Percentiles rank a stretch among this genome's conserved stretches.
Conservation (phyloP, 1,140 invertebrate genomes). For the Ylistrum balloti region DNA sequence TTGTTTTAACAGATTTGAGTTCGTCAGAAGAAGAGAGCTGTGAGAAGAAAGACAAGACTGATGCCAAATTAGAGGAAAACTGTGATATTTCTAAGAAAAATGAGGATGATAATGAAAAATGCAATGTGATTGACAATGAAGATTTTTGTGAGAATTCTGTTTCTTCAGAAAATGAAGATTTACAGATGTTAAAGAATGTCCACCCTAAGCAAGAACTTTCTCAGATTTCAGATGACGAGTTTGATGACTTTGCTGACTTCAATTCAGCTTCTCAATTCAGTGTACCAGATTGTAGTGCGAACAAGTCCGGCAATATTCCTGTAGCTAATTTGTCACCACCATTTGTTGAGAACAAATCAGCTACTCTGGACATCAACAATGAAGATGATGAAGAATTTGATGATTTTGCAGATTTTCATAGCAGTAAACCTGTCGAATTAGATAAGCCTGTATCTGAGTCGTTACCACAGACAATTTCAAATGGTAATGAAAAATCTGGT, state of each 20-base stretch:
- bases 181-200: neutral
- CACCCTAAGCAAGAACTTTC: neutral
- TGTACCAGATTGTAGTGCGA: neutral
- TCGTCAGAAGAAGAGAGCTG: neutral
- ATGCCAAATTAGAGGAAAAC: conserved; percentile 10
- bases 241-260: conserved; percentile 54
- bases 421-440: neutral
- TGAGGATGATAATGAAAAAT: neutral
- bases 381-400: conserved; percentile 56
- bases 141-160: conserved; percentile 22
- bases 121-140: conserved; percentile 15
- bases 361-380: neutral
- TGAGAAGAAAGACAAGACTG: neutral
- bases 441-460: neutral
- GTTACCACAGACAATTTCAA: neutral
- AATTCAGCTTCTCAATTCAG: neutral
- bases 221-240: conserved; percentile 34
- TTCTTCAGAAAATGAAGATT: neutral
- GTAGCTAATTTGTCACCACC: neutral
- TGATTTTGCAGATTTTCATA: conserved; percentile 62
- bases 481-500: neutral
- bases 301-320: neutral
- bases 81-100: conserved; percentile 28
- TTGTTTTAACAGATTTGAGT: neutral
- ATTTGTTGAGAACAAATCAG: neutral